Base-by-base conservation (phyloP, 2,797 vertebrate species). In the Microhierax caerulescens region DNA sequence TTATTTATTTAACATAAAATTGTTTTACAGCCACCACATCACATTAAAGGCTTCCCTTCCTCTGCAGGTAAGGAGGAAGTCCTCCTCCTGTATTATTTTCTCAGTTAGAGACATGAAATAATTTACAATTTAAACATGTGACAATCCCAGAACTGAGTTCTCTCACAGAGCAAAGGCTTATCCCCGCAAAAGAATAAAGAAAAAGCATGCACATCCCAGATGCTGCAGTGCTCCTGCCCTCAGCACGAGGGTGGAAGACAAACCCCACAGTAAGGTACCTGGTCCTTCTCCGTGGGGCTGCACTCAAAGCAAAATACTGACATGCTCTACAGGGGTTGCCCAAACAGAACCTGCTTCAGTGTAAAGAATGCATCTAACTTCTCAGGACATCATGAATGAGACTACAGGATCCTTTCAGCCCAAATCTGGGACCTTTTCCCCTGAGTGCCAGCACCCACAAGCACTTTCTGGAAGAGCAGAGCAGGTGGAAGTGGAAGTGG, bases 281-380 rank as follows among this genome's bases (percentile, higher is more conserved):
- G 20, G 18, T 27, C 13, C 37, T 24, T 79, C 27, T 13, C 41
- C 43, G 11, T 23, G 7, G 20, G 17, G 17, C 19, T 74, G 41
- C 23, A 39, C 30, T 37, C 51, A 24, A 22, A 41, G 25, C 6
- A n/a, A 68, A 73, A 77, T 19, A 21, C 27, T 23, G 36, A 7
- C 23, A 21, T 0, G 1, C 34, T 59, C 8, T 4, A 4, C 27
- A 15, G 45, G 37, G 11, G 0, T 9, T 63, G n/a, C 17, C 48
- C 63, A 41, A 24, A 47, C 24, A 25, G 23, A 30, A 19, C 22
- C 48, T 53, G 25, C 28, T 11, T 25, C 34, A 56, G 34, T 2
- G 7, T 4, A 43, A 30, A 64, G 65, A 34, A 12, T 19, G 6
- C 25, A 37, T 24, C 47, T 34, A 23, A 25, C 41, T 30, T 50